A percentile compares a stretch with the other conserved stretches of the same genome.
phyloP scores from a whole-genome alignment of 2,888 invertebrate species.

The Hydroisotoma schaefferi region DNA sequence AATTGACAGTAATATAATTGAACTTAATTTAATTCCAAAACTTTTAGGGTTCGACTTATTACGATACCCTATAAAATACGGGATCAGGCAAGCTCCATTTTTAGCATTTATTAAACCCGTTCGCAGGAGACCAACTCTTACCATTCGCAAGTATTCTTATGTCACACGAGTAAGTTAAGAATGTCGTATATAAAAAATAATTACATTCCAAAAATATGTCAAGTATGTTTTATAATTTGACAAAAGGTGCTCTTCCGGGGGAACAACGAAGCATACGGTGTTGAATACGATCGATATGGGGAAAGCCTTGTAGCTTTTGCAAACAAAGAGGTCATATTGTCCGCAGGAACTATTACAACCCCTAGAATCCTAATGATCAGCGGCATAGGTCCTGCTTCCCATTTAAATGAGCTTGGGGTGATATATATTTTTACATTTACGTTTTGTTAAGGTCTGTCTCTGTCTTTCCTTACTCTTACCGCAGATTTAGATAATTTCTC shows the following conservation, averaged over 20 bases:
- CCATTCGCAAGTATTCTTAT: constrained; percentile 31
- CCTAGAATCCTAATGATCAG: constrained; percentile 25
- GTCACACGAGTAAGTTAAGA: constrained; percentile 30
- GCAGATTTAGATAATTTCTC: too few relatives aligned
- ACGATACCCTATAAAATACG: constrained; percentile 29
- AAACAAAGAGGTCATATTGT: constrained; percentile 33
- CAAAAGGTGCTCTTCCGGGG: constrained; percentile 28
- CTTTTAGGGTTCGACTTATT: constrained; percentile 29
- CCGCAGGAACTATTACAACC: constrained; percentile 27
- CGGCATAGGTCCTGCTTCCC: constrained; percentile 23
- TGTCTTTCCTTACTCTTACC: too few relatives aligned
- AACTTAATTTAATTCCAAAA: too few relatives aligned
- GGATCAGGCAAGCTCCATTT: constrained; percentile 36
- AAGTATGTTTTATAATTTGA: too few relatives aligned
- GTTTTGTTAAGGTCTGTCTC: too few relatives aligned
- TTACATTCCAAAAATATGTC: too few relatives aligned
- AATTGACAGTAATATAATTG: too few relatives aligned
- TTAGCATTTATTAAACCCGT: constrained; percentile 35
- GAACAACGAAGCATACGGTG: constrained; percentile 30
- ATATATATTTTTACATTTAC: too few relatives aligned
- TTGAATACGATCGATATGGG: constrained; percentile 39
- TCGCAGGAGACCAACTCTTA: constrained; percentile 12
- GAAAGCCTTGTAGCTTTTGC: constrained; percentile 20
- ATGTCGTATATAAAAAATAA: too few relatives aligned
- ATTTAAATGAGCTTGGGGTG: constrained; percentile 27